These are phyloP conservation scores for Regulus satrapa DNA, from an alignment of 2,113 vertebrate genomes.

Conservation along the genomic window DNA sequence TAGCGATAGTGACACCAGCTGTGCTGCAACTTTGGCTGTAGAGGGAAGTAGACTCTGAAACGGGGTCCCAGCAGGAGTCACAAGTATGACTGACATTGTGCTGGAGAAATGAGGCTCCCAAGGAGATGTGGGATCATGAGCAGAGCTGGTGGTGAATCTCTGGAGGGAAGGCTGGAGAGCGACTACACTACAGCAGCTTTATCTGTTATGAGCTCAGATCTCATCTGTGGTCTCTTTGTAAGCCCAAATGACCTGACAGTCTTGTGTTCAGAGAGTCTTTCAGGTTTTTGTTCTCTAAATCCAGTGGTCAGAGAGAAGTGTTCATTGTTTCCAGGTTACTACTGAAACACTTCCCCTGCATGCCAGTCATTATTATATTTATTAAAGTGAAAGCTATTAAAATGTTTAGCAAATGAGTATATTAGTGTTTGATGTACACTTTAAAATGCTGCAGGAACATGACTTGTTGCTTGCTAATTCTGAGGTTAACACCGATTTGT, in stretches of 20 bases:
- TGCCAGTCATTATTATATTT: neutral
- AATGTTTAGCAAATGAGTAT: neutral
- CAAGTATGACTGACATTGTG: neutral
- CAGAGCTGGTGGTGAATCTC: neutral
- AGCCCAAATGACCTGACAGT: neutral
- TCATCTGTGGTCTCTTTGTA: neutral
- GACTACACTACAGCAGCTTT: neutral
- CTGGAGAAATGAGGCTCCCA: neutral
- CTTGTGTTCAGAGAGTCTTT: neutral
- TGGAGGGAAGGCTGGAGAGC: neutral
- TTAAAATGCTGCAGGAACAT: neutral
- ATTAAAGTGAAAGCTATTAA: neutral
- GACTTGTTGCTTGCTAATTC: neutral
- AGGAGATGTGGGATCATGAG: neutral
- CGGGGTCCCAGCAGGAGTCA: neutral
- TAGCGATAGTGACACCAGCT: neutral
- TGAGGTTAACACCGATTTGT: neutral
- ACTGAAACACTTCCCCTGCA: neutral
- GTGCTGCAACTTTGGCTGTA: neutral
- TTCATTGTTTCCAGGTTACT: neutral
- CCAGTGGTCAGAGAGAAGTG: neutral
- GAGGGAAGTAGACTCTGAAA: neutral
- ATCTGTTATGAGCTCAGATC: neutral
- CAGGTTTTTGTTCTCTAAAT: neutral
- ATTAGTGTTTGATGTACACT: neutral